Percentiles rank a stretch among this genome's conserved stretches.
These are phyloP conservation scores for Verasper variegatus DNA, from an alignment of 2,113 vertebrate species.

Conservation along the genomic window DNA sequence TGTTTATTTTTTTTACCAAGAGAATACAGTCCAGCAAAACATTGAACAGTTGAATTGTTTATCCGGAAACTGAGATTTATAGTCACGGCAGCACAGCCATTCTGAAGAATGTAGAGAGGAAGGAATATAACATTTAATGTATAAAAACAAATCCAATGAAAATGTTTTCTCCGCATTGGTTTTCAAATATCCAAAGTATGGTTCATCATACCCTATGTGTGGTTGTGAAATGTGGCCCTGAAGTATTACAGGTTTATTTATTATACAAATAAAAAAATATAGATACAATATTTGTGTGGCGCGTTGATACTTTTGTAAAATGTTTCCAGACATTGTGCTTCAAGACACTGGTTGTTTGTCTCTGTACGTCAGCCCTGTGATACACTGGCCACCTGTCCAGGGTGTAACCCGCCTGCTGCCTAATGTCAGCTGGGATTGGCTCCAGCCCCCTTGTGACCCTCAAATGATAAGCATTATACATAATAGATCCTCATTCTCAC, in stretches of 20 bases:
- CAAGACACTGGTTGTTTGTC: no score
- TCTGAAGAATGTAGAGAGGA: constrained; percentile 42
- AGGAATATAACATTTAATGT: constrained; percentile 15
- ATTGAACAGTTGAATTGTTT: constrained; percentile 11
- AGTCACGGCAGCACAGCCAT: constrained; percentile 8
- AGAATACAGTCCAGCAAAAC: not conserved
- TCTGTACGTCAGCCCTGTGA: no score
- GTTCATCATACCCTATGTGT: constrained; percentile 67
- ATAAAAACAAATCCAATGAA: constrained; percentile 8
- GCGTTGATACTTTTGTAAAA: no score
- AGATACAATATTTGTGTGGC: constrained; percentile 2
- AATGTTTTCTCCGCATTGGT: constrained; percentile 22
- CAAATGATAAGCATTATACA: no score
- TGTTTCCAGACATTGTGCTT: no score
- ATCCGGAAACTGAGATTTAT: not conserved
- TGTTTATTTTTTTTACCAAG: constrained; percentile 22
- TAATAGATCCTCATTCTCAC: no score
- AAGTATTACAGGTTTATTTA: constrained; percentile 80
- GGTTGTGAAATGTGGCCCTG: constrained; percentile 77
- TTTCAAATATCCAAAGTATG: constrained; percentile 40
- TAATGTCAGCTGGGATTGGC: no score
- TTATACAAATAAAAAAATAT: constrained; percentile 79
- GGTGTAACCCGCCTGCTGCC: no score
- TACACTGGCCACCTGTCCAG: no score
- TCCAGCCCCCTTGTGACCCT: no score